phyloP scores from a whole-genome alignment of 2,113 vertebrate genomes.

The Falcunculus frontatus region DNA sequence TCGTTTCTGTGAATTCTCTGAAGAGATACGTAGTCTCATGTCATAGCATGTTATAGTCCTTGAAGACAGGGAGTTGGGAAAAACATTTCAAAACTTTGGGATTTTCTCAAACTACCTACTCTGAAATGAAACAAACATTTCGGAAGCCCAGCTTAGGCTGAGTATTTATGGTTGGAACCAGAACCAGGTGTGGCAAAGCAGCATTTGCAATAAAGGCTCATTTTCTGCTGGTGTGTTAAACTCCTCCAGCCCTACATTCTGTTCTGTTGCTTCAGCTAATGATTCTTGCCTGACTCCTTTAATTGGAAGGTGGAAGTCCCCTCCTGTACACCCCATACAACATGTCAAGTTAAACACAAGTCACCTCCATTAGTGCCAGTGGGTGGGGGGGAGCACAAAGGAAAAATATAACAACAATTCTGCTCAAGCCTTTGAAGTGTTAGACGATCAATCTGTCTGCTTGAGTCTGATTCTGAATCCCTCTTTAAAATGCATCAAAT shows the following conservation, averaged over 20 bases:
- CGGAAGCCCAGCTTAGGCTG: not conserved
- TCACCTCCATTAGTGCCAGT: conserved; percentile 47
- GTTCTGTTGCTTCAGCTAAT: not conserved
- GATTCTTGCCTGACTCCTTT: conserved; percentile 23
- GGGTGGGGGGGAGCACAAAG: conserved; percentile 55
- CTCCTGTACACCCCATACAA: not conserved
- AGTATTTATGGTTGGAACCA: not conserved
- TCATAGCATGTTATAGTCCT: not conserved
- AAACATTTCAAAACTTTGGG: not conserved
- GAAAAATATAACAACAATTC: conserved; percentile 53
- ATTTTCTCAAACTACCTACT: conserved; percentile 1
- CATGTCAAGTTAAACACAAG: conserved; percentile 45
- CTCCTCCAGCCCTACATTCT: not conserved
- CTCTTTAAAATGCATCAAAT: conserved; percentile 83
- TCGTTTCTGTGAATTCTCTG: not conserved
- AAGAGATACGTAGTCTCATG: not conserved
- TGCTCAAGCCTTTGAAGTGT: conserved; percentile 74
- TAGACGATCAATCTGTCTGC: conserved; percentile 77
- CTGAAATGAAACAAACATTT: not conserved
- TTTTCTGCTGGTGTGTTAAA: not conserved
- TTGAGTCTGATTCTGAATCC: conserved; percentile 73
- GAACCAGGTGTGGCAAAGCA: not conserved
- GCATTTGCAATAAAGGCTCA: not conserved
- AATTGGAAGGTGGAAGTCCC: conserved; percentile 23
- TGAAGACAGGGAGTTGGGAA: not conserved